These are phyloP conservation scores for Loxodonta africana DNA, from an alignment of 2,113 vertebrate species.

Conservation along the genomic window DNA sequence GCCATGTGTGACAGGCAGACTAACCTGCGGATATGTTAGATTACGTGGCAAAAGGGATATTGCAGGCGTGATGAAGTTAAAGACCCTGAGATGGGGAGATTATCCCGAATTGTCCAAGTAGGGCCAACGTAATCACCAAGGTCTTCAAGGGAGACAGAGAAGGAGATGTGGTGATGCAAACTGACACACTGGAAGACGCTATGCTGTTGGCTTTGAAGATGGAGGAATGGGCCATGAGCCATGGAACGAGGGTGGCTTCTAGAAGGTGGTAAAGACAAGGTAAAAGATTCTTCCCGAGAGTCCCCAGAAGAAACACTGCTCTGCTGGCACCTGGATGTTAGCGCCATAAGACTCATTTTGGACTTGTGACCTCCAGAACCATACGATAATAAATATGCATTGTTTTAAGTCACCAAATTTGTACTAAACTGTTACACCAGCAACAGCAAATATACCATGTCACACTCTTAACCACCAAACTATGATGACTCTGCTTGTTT, in stretches of 20 bases:
- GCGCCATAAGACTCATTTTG: not conserved
- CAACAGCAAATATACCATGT: not conserved
- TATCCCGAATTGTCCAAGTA: not conserved
- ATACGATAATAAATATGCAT: fast-evolving
- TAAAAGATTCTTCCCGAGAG: not conserved
- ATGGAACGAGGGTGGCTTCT: not conserved
- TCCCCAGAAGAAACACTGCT: not conserved
- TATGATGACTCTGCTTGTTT: not conserved
- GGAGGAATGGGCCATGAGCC: not conserved
- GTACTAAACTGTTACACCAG: not conserved
- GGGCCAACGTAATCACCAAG: not conserved
- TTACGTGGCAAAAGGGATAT: too few relatives aligned
- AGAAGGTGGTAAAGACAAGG: not conserved
- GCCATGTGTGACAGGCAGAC: not conserved
- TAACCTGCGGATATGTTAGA: not conserved
- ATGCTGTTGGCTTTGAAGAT: fast-evolving
- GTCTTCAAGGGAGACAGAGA: not conserved
- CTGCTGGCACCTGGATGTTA: too few relatives aligned
- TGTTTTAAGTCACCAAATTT: not conserved
- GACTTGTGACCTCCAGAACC: not conserved
- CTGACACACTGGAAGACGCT: not conserved
- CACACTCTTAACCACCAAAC: not conserved
- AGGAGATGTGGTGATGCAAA: not conserved
- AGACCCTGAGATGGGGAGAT: not conserved
- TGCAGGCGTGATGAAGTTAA: not conserved